These are phyloP conservation scores for Drosophila neotestacea DNA, from an alignment of 2,888 invertebrate genomes.

Conservation along the genomic window DNA sequence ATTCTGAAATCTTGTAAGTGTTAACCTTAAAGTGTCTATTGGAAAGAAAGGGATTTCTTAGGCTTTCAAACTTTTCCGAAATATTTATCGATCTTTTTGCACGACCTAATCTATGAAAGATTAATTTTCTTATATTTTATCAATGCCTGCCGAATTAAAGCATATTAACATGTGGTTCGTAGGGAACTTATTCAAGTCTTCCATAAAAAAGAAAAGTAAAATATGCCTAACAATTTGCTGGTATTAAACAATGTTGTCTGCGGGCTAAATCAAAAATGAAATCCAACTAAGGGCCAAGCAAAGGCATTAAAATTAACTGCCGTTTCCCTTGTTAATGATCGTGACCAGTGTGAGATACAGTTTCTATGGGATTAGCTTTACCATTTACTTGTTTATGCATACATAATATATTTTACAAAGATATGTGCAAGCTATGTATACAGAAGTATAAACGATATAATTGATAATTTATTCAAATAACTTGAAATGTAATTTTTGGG, in stretches of 20 bases:
- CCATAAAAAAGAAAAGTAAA: neutral
- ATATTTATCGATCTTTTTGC: too few species aligned
- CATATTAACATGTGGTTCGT: neutral
- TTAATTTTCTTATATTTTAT: neutral
- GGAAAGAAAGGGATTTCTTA: too few species aligned
- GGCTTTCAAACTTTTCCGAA: too few species aligned
- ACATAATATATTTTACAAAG: conserved; percentile 21
- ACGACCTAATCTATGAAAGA: neutral
- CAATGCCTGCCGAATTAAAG: neutral
- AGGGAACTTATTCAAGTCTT: neutral
- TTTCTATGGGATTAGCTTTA: conserved; percentile 32
- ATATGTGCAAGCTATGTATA: conserved; percentile 23
- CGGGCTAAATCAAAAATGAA: conserved; percentile 12
- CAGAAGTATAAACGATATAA: conserved; percentile 48
- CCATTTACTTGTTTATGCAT: conserved; percentile 47
- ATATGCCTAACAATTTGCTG: conserved; percentile 1
- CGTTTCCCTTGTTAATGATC: conserved; percentile 59
- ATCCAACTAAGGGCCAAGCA: conserved; percentile 26
- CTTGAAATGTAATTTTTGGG: conserved; percentile 75
- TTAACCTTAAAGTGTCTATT: too few species aligned
- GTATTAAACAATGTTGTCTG: conserved; percentile 2
- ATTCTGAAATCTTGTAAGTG: too few species aligned
- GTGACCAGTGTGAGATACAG: conserved; percentile 42
- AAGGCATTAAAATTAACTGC: conserved; percentile 47
- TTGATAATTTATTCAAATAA: conserved; percentile 83